A percentile compares a stretch with the other conserved stretches of the same genome.
phyloP scores from a whole-genome alignment of 2,113 vertebrate genomes.

The Actinemys pallida region DNA sequence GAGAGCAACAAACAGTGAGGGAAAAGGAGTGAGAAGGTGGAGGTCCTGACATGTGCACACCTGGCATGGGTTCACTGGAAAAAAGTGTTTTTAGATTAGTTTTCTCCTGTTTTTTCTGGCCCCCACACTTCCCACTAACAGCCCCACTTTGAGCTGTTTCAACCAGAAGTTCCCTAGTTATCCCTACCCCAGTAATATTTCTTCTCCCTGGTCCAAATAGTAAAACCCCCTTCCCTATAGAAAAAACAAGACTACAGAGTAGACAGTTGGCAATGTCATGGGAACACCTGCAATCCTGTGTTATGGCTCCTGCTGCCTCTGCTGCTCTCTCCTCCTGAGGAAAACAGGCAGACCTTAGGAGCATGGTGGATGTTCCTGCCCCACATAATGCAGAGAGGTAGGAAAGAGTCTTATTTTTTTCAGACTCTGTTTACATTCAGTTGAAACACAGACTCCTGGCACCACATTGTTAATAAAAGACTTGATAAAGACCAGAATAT shows the following conservation, averaged over 20 bases:
- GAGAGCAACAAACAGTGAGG: background rate
- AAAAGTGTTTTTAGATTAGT: background rate
- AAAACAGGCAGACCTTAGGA: background rate
- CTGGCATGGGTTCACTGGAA: background rate
- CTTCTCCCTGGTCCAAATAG: background rate
- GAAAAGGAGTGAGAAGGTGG: background rate
- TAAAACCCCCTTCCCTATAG: background rate
- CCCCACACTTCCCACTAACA: background rate
- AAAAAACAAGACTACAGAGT: background rate
- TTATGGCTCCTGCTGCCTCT: background rate
- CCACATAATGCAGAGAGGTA: background rate
- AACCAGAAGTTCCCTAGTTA: background rate
- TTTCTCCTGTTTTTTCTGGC: background rate
- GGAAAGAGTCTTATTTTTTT: background rate
- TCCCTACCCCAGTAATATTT: background rate
- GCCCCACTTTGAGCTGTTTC: background rate
- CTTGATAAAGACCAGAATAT: too few relatives aligned
- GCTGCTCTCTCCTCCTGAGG: background rate
- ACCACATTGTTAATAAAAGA: too few relatives aligned
- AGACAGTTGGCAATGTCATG: background rate
- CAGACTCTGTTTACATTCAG: background rate
- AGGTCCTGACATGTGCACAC: background rate
- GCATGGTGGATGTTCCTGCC: background rate
- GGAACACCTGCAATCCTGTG: background rate
- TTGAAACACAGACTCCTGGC: background rate